These are phyloP conservation scores for Agriopis marginaria DNA, from an alignment of 2,888 invertebrate species.

Conservation along the genomic window DNA sequence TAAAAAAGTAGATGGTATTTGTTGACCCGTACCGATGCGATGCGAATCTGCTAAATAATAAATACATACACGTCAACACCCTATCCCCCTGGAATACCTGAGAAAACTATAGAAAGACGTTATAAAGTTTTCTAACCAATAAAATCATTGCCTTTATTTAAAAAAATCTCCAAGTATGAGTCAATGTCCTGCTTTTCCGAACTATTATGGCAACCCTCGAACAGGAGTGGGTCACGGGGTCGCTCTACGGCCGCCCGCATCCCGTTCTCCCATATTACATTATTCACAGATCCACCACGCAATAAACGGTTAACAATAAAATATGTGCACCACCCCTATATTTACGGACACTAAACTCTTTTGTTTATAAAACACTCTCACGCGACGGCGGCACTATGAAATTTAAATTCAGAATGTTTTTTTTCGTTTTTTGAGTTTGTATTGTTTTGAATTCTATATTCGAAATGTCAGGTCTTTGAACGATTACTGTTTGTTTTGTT, in stretches of 20 bases:
- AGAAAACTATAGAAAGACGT: too few relatives aligned
- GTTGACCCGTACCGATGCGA: too few relatives aligned
- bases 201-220: conserved; percentile 37
- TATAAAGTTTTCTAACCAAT: too few relatives aligned
- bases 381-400: conserved; percentile 28
- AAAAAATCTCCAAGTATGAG: too few relatives aligned
- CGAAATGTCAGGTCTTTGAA: not conserved
- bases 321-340: conserved; percentile 67
- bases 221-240: conserved; percentile 78
- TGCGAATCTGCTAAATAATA: too few relatives aligned
- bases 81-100: too few relatives aligned
- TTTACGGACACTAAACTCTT: conserved; percentile 48
- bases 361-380: conserved; percentile 40
- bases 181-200: not conserved
- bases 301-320: conserved; percentile 65
- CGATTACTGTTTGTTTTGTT: not conserved
- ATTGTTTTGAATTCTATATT: conserved; percentile 7
- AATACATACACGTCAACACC: too few relatives aligned
- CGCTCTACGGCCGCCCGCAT: conserved; percentile 61
- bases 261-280: conserved; percentile 64
- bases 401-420: conserved; percentile 23
- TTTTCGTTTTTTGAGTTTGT: conserved; percentile 11
- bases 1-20: too few relatives aligned
- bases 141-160: not conserved
- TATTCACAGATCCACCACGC: conserved; percentile 67